phyloP scores from a whole-genome alignment of 2,113 vertebrate genomes.

The Ameiurus melas region DNA sequence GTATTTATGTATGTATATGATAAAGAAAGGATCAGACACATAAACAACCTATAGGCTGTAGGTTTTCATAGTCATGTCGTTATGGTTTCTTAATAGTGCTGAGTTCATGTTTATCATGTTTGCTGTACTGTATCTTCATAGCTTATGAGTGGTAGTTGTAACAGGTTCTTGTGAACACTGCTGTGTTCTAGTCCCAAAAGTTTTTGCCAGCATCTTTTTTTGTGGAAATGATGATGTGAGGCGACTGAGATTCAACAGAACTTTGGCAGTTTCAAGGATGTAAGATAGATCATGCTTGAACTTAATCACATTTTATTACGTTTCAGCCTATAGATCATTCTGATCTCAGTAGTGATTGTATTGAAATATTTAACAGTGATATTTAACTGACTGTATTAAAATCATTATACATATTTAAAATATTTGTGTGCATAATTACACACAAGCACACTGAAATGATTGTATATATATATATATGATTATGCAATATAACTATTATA shows the following conservation, averaged over 20 bases:
- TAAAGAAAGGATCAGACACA: neutral
- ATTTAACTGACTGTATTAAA: neutral
- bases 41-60: neutral
- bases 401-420: neutral
- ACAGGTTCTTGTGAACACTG: neutral
- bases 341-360: neutral
- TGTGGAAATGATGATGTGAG: neutral
- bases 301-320: neutral
- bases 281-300: neutral
- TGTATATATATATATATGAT: no score
- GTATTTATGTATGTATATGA: no score
- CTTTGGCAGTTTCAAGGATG: neutral
- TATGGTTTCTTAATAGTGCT: neutral
- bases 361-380: neutral
- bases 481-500: no score
- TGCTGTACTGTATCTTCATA: neutral
- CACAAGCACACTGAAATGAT: neutral
- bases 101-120: neutral
- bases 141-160: no score
- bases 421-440: neutral
- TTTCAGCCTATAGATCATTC: neutral
- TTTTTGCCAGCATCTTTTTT: neutral
- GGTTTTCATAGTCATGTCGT: neutral
- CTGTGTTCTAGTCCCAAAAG: neutral
- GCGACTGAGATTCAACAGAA: neutral